phyloP scores from a whole-genome alignment of 2,888 invertebrate genomes.

The Ptychoptera albimana region DNA sequence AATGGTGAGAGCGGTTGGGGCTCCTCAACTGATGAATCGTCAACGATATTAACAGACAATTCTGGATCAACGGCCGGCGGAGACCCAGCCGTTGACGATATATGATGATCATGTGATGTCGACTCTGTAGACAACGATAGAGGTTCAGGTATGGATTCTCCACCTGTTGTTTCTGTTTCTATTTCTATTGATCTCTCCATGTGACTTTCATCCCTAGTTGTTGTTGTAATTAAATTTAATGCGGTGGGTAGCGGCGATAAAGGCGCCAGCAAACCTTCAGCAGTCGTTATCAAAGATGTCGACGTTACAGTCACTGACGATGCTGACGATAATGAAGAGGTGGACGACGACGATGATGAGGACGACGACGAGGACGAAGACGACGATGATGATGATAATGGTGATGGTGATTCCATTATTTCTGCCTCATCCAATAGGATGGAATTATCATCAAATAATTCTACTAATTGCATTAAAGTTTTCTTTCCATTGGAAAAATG shows the following conservation, averaged over 20 bases:
- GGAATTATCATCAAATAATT: slow-evolving; percentile 48
- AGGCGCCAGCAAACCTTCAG: neutral
- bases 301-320: slow-evolving; percentile 9
- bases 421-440: slow-evolving; percentile 43
- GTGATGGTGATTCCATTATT: slow-evolving; percentile 27
- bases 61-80: too few species aligned
- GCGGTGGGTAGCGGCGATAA: neutral
- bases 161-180: neutral
- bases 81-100: too few species aligned
- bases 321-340: slow-evolving; percentile 19
- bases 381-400: slow-evolving; percentile 23
- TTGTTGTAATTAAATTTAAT: neutral
- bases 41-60: too few species aligned
- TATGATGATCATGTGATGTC: too few species aligned
- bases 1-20: too few species aligned
- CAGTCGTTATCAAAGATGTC: slow-evolving; percentile 2
- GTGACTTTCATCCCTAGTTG: neutral
- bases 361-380: slow-evolving; percentile 3
- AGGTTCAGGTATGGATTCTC: neutral
- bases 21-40: too few species aligned
- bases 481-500: slow-evolving; percentile 2
- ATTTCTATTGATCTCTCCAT: neutral
- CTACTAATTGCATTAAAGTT: slow-evolving; percentile 44
- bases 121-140: too few species aligned
- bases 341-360: slow-evolving; percentile 11